Evolutionary conservation across 2,797 vertebrate genomes (phyloP), one percentile per base, ranked within the genome.

Genomic region (Cottoperca gobio): DNA sequence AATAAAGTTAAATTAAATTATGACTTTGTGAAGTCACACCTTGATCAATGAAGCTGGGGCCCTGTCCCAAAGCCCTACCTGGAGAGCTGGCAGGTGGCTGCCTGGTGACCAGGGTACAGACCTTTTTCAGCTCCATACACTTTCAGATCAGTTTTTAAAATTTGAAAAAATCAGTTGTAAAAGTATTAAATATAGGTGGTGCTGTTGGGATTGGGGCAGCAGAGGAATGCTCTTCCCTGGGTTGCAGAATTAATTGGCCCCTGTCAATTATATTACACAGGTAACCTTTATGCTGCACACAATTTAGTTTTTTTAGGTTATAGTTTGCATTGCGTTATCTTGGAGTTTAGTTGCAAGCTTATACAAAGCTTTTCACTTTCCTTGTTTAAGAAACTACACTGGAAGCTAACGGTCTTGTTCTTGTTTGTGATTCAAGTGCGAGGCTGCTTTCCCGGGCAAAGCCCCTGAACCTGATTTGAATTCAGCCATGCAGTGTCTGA

Each of bases 401-500:
- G 16, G 5, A 53, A 57, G 28, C 24, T 61, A 60, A 63, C 80
- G 59, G 55, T 76, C 24, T 69, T 2, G 26, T 61, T n/a, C 48
- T 78, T 76, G 67, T 50, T 70, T 63, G 67, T 17, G 63, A 88
- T 91, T 93, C 86, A 92, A 93, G 86, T 78, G 68, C 79, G 63
- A 26, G 33, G 62, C 78, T 76, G n/a, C 57, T 91, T 95, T 95
- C 95, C 92, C 91, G 95, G 95, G 95, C 83, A 91, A 91, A 87
- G 89, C 89, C 91, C 92, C 86, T 90, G 92, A 95, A 94, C 90
- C 88, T 94, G 94, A 82, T 88, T 94, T 81, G 76, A 65, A 85
- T 86, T 91, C 81, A 66, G 72, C 78, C 79, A 70, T 88, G 78
- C 86, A 78, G 84, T 80, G 79, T 57, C 57, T 85, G 86, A 79